These are phyloP conservation scores for Electrona antarctica DNA, from an alignment of 2,113 vertebrate species.

Conservation along the genomic window DNA sequence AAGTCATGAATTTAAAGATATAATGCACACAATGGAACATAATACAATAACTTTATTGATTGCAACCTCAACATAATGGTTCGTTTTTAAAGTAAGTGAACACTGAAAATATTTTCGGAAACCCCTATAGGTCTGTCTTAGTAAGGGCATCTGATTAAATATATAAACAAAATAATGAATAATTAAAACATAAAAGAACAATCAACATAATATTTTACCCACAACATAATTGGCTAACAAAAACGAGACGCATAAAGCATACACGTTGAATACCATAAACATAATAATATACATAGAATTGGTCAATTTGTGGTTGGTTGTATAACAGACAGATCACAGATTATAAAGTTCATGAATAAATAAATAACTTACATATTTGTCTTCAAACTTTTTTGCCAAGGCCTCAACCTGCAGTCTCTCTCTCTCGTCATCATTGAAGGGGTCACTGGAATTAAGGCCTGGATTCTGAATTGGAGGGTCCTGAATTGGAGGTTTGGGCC, in stretches of 20 bases:
- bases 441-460: conserved; percentile 75
- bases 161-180: too few species aligned
- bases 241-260: not conserved
- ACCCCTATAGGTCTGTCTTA: too few species aligned
- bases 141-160: too few species aligned
- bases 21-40: too few species aligned
- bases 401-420: conserved; percentile 89
- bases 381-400: conserved; percentile 94
- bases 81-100: too few species aligned
- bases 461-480: conserved; percentile 29
- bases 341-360: not conserved
- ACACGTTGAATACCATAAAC: too few species aligned
- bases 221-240: not conserved
- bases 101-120: too few species aligned
- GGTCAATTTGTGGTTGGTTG: not conserved
- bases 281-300: too few species aligned
- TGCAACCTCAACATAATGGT: too few species aligned
- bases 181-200: not conserved
- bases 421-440: conserved; percentile 85
- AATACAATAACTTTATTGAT: too few species aligned
- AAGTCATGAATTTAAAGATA: too few species aligned
- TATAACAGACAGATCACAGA: not conserved
- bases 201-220: not conserved
- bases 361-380: conserved; percentile 92
- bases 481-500: conserved; percentile 15